These are phyloP conservation scores for Ornithorhynchus anatinus DNA, from an alignment of 2,113 vertebrate genomes.

Conservation along the genomic window DNA sequence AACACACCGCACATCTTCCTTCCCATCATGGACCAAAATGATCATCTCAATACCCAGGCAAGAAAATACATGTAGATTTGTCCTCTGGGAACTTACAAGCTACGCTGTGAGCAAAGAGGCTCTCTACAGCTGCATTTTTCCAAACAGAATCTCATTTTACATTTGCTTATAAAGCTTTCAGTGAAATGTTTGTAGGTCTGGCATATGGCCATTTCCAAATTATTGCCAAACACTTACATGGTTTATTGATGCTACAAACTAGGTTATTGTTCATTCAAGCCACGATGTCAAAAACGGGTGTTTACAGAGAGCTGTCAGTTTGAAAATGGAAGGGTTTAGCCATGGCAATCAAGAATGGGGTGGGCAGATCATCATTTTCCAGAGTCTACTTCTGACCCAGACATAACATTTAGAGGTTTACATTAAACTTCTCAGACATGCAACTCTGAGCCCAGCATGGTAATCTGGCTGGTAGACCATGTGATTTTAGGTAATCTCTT, in stretches of 20 bases:
- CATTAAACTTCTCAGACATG: not conserved
- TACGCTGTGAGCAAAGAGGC: too few relatives aligned
- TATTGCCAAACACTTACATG: not conserved
- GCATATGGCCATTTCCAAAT: not conserved
- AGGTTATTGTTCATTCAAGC: not conserved
- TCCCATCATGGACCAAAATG: too few relatives aligned
- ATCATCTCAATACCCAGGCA: too few relatives aligned
- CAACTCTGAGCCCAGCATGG: not conserved
- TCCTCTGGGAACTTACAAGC: too few relatives aligned
- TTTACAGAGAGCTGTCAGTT: not conserved
- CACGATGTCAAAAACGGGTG: not conserved
- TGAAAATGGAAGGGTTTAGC: not conserved
- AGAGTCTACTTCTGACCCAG: not conserved
- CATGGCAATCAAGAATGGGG: not conserved
- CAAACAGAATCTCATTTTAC: not conserved
- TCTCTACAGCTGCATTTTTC: too few relatives aligned
- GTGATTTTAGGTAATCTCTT: not conserved
- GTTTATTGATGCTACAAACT: not conserved
- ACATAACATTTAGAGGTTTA: not conserved
- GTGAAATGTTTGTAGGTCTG: not conserved
- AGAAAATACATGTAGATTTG: too few relatives aligned
- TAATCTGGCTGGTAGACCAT: not conserved
- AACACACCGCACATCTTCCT: too few relatives aligned
- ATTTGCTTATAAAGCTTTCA: not conserved
- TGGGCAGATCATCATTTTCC: not conserved